phyloP scores from a whole-genome alignment of 2,113 vertebrate genomes.

The Pterocles orientalis region DNA sequence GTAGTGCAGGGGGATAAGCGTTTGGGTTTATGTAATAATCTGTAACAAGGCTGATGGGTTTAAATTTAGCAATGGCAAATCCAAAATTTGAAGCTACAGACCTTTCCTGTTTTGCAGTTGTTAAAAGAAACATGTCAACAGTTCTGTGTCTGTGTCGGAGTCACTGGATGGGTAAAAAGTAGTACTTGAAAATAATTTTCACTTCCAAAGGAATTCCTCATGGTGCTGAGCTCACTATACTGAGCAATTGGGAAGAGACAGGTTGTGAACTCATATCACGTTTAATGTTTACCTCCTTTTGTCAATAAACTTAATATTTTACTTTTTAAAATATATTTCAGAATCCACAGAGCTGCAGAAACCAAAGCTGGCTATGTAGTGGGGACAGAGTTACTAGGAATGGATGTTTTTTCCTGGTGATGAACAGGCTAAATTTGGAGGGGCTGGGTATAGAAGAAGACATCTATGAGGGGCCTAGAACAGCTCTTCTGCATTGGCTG shows the following conservation, averaged over 20 bases:
- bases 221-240: background rate
- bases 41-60: background rate
- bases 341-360: background rate
- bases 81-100: background rate
- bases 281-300: background rate
- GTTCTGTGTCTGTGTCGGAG: background rate
- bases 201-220: background rate
- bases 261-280: background rate
- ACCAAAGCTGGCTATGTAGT: background rate
- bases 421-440: background rate
- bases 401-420: background rate
- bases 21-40: background rate
- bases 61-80: constrained; percentile 9
- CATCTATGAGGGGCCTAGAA: background rate
- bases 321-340: background rate
- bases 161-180: background rate
- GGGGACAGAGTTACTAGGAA: background rate
- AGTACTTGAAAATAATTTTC: background rate
- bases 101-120: background rate
- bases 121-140: background rate
- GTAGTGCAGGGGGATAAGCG: background rate
- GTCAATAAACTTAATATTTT: background rate
- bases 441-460: background rate
- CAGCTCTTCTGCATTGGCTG: background rate
- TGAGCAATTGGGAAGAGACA: background rate